These are phyloP conservation scores for Ptilorrhoa leucosticta DNA, from an alignment of 2,113 vertebrate species.

Conservation along the genomic window DNA sequence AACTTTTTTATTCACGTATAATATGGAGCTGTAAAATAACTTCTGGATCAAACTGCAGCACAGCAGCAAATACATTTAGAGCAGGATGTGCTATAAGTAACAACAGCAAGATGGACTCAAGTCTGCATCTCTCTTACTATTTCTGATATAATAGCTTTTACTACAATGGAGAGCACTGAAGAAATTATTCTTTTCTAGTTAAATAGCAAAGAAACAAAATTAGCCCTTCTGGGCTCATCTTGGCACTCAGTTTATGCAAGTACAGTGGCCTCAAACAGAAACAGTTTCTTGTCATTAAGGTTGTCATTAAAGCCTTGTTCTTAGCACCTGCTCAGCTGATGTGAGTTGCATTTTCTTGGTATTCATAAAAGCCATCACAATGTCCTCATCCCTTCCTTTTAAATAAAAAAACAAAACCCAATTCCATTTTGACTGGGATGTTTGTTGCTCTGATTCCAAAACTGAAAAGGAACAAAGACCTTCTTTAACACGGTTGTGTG, in stretches of 20 bases:
- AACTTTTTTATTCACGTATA: neutral
- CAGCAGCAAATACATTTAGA: neutral
- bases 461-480: neutral
- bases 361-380: neutral
- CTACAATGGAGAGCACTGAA: neutral
- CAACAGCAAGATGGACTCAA: neutral
- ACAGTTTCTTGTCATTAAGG: neutral
- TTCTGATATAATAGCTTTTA: neutral
- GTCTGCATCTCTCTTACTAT: neutral
- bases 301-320: neutral
- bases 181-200: neutral
- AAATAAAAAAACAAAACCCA: neutral
- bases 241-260: neutral
- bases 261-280: neutral
- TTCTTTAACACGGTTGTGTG: neutral
- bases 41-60: neutral
- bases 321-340: neutral
- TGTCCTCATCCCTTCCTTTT: neutral
- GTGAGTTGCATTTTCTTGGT: neutral
- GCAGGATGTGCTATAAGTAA: neutral
- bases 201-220: neutral
- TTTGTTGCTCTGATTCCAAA: neutral
- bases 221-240: neutral
- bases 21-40: neutral
- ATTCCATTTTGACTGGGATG: neutral